These are phyloP conservation scores for Poecilus cupreus DNA, from an alignment of 2,888 invertebrate genomes.

Conservation along the genomic window DNA sequence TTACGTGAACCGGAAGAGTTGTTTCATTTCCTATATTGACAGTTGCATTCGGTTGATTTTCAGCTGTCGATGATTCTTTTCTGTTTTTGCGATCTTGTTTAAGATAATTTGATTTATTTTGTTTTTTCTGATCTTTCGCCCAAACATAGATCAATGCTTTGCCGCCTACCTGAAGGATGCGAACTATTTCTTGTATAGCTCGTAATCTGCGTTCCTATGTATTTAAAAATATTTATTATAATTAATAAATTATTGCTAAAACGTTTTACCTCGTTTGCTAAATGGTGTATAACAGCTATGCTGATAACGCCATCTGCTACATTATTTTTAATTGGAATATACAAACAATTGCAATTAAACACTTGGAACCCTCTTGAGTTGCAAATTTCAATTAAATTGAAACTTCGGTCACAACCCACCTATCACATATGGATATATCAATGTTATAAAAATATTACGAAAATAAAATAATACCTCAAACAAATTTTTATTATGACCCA, in stretches of 20 bases:
- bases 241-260: neutral
- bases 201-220: slow-evolving; percentile 81
- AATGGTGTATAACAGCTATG: slow-evolving; percentile 97
- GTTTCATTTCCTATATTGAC: slow-evolving; percentile 65
- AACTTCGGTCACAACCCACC: slow-evolving; percentile 88
- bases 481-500: slow-evolving; percentile 78
- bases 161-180: slow-evolving; percentile 84
- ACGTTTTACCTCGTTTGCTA: slow-evolving; percentile 81
- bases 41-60: slow-evolving; percentile 64
- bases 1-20: slow-evolving; percentile 88
- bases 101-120: slow-evolving; percentile 81
- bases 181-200: slow-evolving; percentile 85
- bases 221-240: neutral
- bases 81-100: slow-evolving; percentile 77
- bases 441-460: too few species aligned
- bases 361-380: slow-evolving; percentile 78
- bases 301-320: slow-evolving; percentile 90
- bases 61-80: slow-evolving; percentile 67
- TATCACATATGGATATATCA: too few species aligned
- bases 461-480: slow-evolving; percentile 71
- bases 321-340: slow-evolving; percentile 80
- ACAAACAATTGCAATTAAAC: slow-evolving; percentile 85
- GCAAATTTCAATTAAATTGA: slow-evolving; percentile 81
- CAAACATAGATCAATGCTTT: slow-evolving; percentile 94
- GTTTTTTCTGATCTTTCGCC: slow-evolving; percentile 91